phyloP scores from a whole-genome alignment of 1,140 invertebrate genomes.

The Drosophila tsacasi region DNA sequence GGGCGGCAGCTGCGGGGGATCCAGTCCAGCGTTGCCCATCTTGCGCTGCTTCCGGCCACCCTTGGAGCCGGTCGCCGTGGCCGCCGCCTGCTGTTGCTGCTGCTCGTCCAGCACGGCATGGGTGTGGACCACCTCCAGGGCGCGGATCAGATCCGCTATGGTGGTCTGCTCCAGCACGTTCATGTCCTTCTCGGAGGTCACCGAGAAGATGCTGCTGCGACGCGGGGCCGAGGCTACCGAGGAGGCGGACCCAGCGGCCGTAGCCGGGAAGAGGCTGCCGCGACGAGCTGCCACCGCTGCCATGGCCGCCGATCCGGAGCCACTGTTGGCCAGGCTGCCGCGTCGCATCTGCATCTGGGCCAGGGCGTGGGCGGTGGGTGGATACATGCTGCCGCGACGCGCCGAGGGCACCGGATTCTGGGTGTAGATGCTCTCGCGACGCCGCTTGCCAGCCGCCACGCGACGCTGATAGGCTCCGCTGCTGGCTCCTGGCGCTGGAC shows the following conservation, averaged over 20 bases:
- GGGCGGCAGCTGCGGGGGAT: conserved; percentile 80
- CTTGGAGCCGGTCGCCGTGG: conserved; percentile 1
- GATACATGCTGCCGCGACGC: conserved; percentile 75
- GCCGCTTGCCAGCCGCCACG: conserved; percentile 43
- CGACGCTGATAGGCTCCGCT: conserved; percentile 65
- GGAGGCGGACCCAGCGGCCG: conserved; percentile 25
- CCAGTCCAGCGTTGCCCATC: conserved; percentile 86
- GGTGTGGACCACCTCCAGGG: conserved; percentile 88
- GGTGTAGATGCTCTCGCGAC: conserved; percentile 76
- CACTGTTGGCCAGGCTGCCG: conserved; percentile 83
- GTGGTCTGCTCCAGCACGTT: conserved; percentile 91
- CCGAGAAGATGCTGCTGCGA: conserved; percentile 87
- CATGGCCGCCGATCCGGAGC: conserved; percentile 71
- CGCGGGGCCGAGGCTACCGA: conserved; percentile 63
- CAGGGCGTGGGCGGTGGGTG: conserved; percentile 48
- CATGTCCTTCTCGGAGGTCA: conserved; percentile 86
- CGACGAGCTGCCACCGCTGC: conserved; percentile 67
- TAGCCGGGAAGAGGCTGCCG: conserved; percentile 73
- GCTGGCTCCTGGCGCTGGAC: conserved; percentile 14
- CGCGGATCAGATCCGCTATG: conserved; percentile 90
- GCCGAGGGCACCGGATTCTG: conserved; percentile 67
- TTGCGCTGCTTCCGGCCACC: conserved; percentile 85
- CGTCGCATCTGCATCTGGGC: conserved; percentile 83
- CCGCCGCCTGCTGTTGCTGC: conserved; percentile 43
- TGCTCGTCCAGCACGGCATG: conserved; percentile 78